phyloP scores from a whole-genome alignment of 1,140 invertebrate genomes.

The Neotoxoptera formosana region DNA sequence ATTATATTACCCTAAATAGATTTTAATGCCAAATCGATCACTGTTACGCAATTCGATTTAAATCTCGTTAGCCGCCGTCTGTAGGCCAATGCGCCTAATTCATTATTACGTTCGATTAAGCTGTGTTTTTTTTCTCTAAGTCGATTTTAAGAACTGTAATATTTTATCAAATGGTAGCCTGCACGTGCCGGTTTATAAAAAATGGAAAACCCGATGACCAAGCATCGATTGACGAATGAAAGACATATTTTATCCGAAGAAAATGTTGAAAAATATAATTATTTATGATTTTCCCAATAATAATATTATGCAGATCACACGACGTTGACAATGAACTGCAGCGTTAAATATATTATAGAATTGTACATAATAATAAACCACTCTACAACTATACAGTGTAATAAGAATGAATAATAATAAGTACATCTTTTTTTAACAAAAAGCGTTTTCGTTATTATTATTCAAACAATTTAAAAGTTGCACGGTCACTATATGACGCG shows the following conservation, averaged over 20 bases:
- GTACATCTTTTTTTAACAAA: not conserved
- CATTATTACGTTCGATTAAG: not conserved
- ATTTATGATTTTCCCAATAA: not conserved
- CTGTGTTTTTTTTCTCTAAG: not conserved
- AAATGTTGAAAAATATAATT: not conserved
- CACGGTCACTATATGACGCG: not conserved
- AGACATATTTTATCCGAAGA: not conserved
- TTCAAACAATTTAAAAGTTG: not conserved
- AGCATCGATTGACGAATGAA: not conserved
- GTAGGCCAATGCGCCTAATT: not conserved
- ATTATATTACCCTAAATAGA: conserved; percentile 8
- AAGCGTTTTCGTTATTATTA: not conserved
- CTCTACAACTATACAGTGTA: too few species aligned
- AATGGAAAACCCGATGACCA: not conserved
- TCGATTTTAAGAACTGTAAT: not conserved
- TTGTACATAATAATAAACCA: not conserved
- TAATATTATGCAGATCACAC: not conserved
- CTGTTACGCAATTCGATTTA: not conserved
- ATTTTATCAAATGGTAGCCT: not conserved
- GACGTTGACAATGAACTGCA: too few species aligned
- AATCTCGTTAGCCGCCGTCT: not conserved
- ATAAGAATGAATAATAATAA: too few species aligned
- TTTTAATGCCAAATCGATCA: not conserved
- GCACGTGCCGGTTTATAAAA: not conserved
- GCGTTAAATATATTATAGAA: too few species aligned